phyloP scores from a whole-genome alignment of 2,113 vertebrate genomes.

The Triplophysa siluroides region DNA sequence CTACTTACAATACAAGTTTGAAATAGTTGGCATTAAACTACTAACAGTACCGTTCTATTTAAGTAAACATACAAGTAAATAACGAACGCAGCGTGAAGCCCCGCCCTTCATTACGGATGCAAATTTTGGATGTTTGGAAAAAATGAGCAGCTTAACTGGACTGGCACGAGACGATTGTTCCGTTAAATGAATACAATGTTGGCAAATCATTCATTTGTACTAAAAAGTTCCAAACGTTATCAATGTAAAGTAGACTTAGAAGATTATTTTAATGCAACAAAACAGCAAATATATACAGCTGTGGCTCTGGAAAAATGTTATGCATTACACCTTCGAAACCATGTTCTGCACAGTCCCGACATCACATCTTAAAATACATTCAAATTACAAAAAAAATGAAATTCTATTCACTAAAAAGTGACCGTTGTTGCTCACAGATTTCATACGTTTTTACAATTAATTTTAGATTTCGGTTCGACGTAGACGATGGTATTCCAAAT shows the following conservation, averaged over 20 bases:
- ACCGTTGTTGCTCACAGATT: constrained; percentile 15
- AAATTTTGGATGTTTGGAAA: constrained; percentile 12
- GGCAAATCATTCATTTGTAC: not conserved
- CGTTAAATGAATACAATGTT: not conserved
- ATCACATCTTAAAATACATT: constrained; percentile 35
- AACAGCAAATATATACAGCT: constrained; percentile 25
- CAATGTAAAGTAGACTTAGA: constrained; percentile 9
- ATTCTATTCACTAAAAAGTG: not conserved
- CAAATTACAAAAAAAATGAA: constrained; percentile 23
- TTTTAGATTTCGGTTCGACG: not conserved
- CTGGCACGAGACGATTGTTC: constrained; percentile 26
- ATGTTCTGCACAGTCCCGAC: constrained; percentile 18
- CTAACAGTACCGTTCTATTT: constrained; percentile 15
- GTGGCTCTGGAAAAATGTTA: not conserved
- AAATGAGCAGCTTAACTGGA: constrained; percentile 34
- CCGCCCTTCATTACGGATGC: constrained; percentile 10
- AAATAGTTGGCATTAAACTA: constrained; percentile 6
- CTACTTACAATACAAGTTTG: constrained; percentile 1
- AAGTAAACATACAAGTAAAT: constrained; percentile 16
- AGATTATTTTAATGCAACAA: constrained; percentile 19
- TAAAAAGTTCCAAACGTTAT: not conserved
- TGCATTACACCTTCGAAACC: not conserved
- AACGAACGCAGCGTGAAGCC: constrained; percentile 3
- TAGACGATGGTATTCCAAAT: not conserved
- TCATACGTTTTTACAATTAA: not conserved